phyloP scores from a whole-genome alignment of 1,140 invertebrate species.

The Dermatophagoides farinae region DNA sequence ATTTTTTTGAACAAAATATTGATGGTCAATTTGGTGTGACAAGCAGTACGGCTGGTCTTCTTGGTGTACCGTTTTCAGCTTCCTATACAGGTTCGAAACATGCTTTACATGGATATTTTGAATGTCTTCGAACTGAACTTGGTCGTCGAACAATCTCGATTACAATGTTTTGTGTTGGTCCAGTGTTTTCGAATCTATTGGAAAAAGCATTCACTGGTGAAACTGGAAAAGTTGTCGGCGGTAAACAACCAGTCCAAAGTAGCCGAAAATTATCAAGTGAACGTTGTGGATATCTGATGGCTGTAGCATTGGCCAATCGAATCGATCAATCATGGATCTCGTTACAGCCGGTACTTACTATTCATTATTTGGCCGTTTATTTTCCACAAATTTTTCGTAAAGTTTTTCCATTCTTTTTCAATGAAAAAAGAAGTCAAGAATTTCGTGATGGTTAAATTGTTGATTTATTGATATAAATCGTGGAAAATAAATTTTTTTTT shows the following conservation, averaged over 20 bases:
- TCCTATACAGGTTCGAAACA: constrained; percentile 59
- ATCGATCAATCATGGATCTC: constrained; percentile 53
- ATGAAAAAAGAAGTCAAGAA: neutral
- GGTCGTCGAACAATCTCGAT: constrained; percentile 35
- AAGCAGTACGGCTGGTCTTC: constrained; percentile 43
- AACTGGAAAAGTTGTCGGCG: constrained; percentile 22
- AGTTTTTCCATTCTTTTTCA: constrained; percentile 6
- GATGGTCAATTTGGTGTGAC: constrained; percentile 47
- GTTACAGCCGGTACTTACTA: constrained; percentile 36
- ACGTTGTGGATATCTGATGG: constrained; percentile 47
- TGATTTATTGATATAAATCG: neutral
- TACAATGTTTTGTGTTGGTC: constrained; percentile 51
- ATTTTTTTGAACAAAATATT: constrained; percentile 35
- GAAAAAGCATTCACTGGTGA: constrained; percentile 43
- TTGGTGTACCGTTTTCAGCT: constrained; percentile 43
- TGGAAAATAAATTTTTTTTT: neutral
- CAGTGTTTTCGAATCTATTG: constrained; percentile 48
- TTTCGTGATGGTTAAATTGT: constrained; percentile 11
- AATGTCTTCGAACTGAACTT: constrained; percentile 8
- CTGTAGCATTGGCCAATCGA: constrained; percentile 51
- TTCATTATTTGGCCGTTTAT: constrained; percentile 34
- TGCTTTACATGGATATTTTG: constrained; percentile 38
- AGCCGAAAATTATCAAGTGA: constrained; percentile 36
- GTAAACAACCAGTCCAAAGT: constrained; percentile 21
- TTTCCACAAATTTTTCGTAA: neutral